Evolutionary conservation across 1,140 invertebrate genomes (phyloP).

Genomic region (Zaprionus gabonicus): DNA sequence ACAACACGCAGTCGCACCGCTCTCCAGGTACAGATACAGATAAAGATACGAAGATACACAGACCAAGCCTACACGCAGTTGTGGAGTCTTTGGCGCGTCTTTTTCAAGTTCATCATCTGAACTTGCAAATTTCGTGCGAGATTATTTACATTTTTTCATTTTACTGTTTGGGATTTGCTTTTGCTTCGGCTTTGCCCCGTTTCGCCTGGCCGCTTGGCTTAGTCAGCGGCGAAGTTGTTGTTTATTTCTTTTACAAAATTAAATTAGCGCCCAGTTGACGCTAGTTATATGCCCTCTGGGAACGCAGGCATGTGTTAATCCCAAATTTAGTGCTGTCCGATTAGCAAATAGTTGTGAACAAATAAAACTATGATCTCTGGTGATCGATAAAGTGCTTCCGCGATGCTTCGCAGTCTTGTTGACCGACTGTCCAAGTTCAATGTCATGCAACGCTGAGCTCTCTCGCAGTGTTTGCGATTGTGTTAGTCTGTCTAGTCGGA

Average conservation of each 20-base stretch:
- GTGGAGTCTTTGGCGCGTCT: conserved; percentile 31
- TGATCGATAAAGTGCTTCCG: conserved; percentile 59
- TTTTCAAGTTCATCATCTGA: conserved; percentile 75
- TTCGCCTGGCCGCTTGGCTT: conserved; percentile 30
- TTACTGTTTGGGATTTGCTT: conserved; percentile 24
- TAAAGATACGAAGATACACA: conserved; percentile 13
- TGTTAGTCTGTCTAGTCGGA: neutral
- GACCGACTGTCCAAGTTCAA: conserved; percentile 62
- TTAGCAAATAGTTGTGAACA: conserved; percentile 66
- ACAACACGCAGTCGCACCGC: conserved; percentile 44
- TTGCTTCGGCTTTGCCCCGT: conserved; percentile 42
- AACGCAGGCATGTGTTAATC: conserved; percentile 46
- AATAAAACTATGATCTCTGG: conserved; percentile 48
- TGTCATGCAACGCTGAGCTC: conserved; percentile 41
- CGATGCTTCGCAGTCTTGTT: conserved; percentile 14
- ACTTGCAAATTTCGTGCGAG: conserved; percentile 64
- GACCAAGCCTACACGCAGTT: neutral
- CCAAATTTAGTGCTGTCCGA: conserved; percentile 47
- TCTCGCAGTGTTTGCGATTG: conserved; percentile 17
- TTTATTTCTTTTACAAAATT: conserved; percentile 7
- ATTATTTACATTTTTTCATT: conserved; percentile 48
- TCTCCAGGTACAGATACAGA: conserved; percentile 29
- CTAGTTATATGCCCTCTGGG: conserved; percentile 10
- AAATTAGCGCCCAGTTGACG: conserved; percentile 50
- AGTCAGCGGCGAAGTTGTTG: conserved; percentile 26